phyloP scores from a whole-genome alignment of 2,113 vertebrate genomes.

The Tachycineta bicolor region DNA sequence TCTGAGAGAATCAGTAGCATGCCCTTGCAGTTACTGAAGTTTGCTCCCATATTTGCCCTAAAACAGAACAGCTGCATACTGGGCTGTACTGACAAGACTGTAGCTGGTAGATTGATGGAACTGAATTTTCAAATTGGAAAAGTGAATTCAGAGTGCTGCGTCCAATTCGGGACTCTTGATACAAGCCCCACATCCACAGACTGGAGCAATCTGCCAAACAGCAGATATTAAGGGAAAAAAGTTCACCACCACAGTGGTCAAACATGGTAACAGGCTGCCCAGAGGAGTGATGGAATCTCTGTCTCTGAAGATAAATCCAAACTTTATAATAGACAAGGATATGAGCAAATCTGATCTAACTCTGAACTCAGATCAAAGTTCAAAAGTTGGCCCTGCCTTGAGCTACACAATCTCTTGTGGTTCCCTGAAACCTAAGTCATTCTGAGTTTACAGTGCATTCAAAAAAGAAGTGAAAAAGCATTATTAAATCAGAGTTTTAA shows the following conservation, averaged over 20 bases:
- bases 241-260: background rate
- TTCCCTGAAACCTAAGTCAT: background rate
- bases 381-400: background rate
- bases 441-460: background rate
- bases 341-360: background rate
- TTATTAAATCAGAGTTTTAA: background rate
- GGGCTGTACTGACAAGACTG: background rate
- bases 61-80: background rate
- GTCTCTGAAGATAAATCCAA: background rate
- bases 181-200: background rate
- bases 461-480: background rate
- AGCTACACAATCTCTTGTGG: background rate
- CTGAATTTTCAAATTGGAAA: background rate
- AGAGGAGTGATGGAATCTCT: background rate
- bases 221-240: background rate
- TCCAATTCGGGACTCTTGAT: background rate
- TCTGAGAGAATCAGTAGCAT: rapidly evolving
- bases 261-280: background rate
- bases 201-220: background rate
- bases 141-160: background rate
- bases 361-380: background rate
- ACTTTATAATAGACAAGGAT: background rate
- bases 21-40: background rate
- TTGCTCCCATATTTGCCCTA: background rate
- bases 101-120: background rate